Evolutionary conservation across 23 tunicate species (phyloP), one percentile per base, ranked within the genome.

Genomic region (Ascidia mentula): DNA sequence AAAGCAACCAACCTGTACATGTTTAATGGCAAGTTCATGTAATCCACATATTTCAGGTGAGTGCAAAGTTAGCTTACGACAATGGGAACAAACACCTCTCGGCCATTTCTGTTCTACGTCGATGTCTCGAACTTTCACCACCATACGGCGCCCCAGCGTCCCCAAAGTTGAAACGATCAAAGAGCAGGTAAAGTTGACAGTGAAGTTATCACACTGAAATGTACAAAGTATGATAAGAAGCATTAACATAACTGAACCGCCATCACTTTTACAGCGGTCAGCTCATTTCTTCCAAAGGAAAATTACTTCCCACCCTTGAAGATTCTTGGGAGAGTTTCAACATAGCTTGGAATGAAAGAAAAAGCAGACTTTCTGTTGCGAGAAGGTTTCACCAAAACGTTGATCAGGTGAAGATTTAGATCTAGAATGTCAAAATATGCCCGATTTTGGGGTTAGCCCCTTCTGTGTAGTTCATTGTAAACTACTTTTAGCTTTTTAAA

Each of bases 51-150:
- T 38, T 39, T 0, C 32, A 91, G 97, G 69, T 6, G 26, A 81
- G 87, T 0, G 97, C 79, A 32, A 91, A 91, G 77, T 36, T 39
- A 0, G 80, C 90, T 31, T 91, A 91, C 71, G 97, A 91, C 82
- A 86, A 86, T 59, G 90, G 97, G 17, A 86, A 80, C 82, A 91
- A 86, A 40, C 87, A 86, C 26, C 76, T 91, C 24, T 91, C 97
- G 7, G 84, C 91, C 5, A 77, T 86, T 22, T 86, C 97, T 22
- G 89, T 91, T 36, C 71, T 91, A 15, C 45, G 97, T 37, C 75
- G 97, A 46, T 87, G 84, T 37, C 46, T 91, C 69, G 80, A 91
- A 38, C 73, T 91, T 1, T 82, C 97, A 72, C 97, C 92, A 34
- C 80, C 60, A 20, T 84, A 79, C 40, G 89, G 89, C 40, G 89